phyloP scores from a whole-genome alignment of 2,888 invertebrate genomes.

The Hartigia nigra region DNA sequence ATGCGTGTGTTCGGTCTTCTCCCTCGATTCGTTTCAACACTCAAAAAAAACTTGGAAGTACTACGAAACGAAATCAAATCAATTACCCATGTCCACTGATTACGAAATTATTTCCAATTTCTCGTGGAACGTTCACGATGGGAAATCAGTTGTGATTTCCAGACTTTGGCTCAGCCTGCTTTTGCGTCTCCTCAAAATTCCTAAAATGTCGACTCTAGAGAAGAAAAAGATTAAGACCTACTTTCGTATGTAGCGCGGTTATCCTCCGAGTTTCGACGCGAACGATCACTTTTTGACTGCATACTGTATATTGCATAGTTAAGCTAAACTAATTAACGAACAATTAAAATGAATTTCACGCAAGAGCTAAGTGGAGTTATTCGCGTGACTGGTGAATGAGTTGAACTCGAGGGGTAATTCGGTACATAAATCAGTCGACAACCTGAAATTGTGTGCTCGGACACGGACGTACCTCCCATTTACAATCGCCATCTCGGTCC shows the following conservation, averaged over 20 bases:
- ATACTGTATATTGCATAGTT: slow-evolving; percentile 42
- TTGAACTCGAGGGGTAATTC: slow-evolving; percentile 28
- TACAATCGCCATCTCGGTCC: neutral
- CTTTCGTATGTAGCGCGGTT: neutral
- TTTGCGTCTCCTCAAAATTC: neutral
- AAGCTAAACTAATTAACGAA: slow-evolving; percentile 52
- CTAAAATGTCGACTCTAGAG: neutral
- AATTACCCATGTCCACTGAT: slow-evolving; percentile 16
- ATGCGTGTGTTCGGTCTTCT: neutral
- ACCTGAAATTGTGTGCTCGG: slow-evolving; percentile 9
- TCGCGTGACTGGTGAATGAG: slow-evolving; percentile 33
- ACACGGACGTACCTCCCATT: neutral
- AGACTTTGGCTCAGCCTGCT: too few species aligned
- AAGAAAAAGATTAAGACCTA: neutral
- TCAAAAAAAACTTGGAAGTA: neutral
- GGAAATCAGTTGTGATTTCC: neutral
- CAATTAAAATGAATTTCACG: slow-evolving; percentile 57
- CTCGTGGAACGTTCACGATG: neutral
- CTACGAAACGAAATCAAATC: neutral
- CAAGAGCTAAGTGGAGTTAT: slow-evolving; percentile 43
- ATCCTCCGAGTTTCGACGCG: neutral
- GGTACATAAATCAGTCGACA: slow-evolving; percentile 36
- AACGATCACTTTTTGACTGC: slow-evolving; percentile 27
- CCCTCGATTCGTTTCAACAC: neutral
- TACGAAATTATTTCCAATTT: slow-evolving; percentile 25